Percentiles rank a stretch among this genome's conserved stretches.
Conservation (phyloP, 2,797 vertebrate genomes). For the Anas capensis region DNA sequence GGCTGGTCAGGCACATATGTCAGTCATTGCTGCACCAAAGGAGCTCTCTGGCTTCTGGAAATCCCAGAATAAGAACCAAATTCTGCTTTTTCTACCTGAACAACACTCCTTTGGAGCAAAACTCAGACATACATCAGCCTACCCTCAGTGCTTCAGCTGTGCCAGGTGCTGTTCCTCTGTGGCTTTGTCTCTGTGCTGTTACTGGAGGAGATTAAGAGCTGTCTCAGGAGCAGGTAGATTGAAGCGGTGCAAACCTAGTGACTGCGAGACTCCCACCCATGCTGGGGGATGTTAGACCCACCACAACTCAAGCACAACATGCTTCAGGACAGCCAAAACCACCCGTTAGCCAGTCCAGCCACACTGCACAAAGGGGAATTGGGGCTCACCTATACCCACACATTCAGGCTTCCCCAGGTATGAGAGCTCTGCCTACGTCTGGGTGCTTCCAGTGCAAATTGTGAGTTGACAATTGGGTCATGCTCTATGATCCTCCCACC, state of each 20-base stretch:
- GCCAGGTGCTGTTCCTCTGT: background rate
- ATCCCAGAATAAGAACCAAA: background rate
- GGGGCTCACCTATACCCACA: background rate
- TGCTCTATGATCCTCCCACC: background rate
- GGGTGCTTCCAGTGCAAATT: background rate
- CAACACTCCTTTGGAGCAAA: background rate
- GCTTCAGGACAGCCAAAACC: background rate
- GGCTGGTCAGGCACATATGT: background rate
- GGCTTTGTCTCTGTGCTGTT: background rate
- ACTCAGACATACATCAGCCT: background rate
- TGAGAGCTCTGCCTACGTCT: background rate
- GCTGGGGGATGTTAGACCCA: background rate
- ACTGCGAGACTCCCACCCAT: background rate
- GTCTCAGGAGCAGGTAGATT: background rate
- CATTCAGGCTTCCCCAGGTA: background rate
- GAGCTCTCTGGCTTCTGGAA: background rate
- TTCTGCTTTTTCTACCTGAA: background rate
- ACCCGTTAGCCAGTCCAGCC: background rate
- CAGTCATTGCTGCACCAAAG: background rate
- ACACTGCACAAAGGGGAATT: background rate
- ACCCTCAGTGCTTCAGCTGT: background rate
- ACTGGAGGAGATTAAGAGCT: background rate
- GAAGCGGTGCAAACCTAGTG: background rate
- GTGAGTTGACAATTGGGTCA: background rate
- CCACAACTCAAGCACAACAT: accelerated